Percentiles rank a stretch among this genome's conserved stretches.
phyloP scores from a whole-genome alignment of 2,797 vertebrate genomes.

The Sternarchorhynchus goeldii region DNA sequence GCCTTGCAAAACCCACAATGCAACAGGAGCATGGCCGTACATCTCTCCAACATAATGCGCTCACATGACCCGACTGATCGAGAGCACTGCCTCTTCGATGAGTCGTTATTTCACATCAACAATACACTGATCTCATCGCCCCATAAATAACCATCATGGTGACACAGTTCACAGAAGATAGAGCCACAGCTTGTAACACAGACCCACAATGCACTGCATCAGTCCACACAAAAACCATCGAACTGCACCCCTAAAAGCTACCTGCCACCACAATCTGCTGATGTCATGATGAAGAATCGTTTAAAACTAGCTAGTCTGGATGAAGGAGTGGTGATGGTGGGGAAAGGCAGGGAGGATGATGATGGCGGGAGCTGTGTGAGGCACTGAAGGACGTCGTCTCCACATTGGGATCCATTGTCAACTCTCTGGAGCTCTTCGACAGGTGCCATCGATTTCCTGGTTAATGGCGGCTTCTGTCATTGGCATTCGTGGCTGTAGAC shows the following conservation, averaged over 20 bases:
- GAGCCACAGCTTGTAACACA: constrained; percentile 21
- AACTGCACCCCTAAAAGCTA: constrained; percentile 55
- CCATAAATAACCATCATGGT: background rate
- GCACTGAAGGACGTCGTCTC: constrained; percentile 59
- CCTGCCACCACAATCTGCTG: background rate
- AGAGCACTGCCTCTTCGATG: background rate
- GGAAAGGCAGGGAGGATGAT: background rate
- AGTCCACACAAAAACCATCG: background rate
- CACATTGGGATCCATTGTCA: constrained; percentile 74
- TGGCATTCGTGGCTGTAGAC: constrained; percentile 81
- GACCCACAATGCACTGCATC: background rate
- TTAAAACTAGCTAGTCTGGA: constrained; percentile 32
- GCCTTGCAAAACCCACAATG: background rate
- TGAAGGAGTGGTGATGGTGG: constrained; percentile 1
- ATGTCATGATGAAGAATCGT: constrained; percentile 9
- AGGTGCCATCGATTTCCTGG: constrained; percentile 84
- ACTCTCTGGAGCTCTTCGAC: constrained; percentile 76
- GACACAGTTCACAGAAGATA: background rate
- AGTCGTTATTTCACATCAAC: constrained; percentile 36
- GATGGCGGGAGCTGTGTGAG: constrained; percentile 61
- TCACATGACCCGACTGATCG: background rate
- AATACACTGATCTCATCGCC: constrained; percentile 15
- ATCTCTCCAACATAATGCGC: background rate
- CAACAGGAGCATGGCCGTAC: background rate
- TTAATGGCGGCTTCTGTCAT: constrained; percentile 87